Evolutionary conservation across 2,797 vertebrate species (phyloP).

Genomic region (Periophthalmus magnuspinnatus): DNA sequence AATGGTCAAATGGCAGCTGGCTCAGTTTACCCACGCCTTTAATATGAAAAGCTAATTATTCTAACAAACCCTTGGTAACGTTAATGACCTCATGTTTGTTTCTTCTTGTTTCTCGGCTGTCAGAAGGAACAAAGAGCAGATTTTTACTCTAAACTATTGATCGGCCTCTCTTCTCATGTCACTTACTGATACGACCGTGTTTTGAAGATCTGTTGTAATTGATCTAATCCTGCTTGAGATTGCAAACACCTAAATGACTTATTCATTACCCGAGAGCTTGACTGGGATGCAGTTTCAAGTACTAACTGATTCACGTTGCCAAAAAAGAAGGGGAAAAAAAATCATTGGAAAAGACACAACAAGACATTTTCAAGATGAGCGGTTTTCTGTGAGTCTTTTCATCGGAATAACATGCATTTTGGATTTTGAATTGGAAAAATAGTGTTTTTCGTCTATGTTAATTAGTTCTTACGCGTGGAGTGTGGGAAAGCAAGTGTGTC

Average conservation of each 20-base stretch:
- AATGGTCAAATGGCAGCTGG: constrained; percentile 22
- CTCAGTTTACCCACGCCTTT: constrained; percentile 27
- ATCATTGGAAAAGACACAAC: constrained; percentile 21
- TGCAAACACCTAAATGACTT: constrained; percentile 61
- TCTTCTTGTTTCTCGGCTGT: constrained; percentile 49
- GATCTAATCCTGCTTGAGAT: constrained; percentile 47
- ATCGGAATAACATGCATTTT: constrained; percentile 55
- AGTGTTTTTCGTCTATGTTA: constrained; percentile 52
- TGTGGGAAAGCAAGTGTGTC: constrained; percentile 59
- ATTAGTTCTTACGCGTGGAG: constrained; percentile 62
- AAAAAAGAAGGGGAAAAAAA: constrained; percentile 28
- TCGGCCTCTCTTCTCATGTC: constrained; percentile 39
- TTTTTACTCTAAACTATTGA: constrained; percentile 46
- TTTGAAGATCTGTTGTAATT: constrained; percentile 52
- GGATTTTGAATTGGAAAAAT: constrained; percentile 25
- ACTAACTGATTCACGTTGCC: constrained; percentile 58
- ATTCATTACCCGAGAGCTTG: constrained; percentile 60
- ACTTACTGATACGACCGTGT: constrained; percentile 43
- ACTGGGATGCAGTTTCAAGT: constrained; percentile 55
- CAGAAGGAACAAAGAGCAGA: constrained; percentile 27
- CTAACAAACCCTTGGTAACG: constrained; percentile 32
- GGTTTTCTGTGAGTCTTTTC: constrained; percentile 48
- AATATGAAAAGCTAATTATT: constrained; percentile 33
- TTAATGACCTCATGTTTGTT: constrained; percentile 36
- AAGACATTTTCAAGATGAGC: constrained; percentile 60